Conservation (phyloP, 2,888 invertebrate genomes). For the Pyralis farinalis region DNA sequence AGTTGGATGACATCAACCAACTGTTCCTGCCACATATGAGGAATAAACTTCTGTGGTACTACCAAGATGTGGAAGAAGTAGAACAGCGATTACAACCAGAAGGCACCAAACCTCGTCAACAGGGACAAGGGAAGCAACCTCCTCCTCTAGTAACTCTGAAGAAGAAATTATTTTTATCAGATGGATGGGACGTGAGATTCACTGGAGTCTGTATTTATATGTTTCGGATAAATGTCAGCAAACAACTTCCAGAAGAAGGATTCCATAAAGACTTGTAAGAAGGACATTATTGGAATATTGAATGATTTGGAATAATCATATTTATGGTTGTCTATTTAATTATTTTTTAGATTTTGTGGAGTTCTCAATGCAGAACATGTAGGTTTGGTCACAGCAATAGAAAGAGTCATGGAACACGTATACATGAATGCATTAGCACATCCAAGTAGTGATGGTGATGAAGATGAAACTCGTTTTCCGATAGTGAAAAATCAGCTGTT, state of each 20-base stretch:
- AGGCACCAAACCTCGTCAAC: conserved; percentile 66
- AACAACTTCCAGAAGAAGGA: conserved; percentile 95
- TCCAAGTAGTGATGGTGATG: conserved; percentile 89
- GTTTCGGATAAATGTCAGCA: conserved; percentile 90
- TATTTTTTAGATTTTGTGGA: conserved; percentile 84
- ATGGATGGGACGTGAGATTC: conserved; percentile 90
- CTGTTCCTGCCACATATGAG: conserved; percentile 92
- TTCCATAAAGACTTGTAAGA: conserved; percentile 91
- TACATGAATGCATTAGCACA: conserved; percentile 95
- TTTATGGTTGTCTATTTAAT: neutral
- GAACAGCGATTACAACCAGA: conserved; percentile 75
- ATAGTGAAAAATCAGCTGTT: conserved; percentile 91
- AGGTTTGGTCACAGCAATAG: conserved; percentile 92
- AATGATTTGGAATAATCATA: no score
- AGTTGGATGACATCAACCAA: conserved; percentile 94
- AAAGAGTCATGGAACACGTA: conserved; percentile 92
- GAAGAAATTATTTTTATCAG: conserved; percentile 91
- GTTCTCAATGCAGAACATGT: conserved; percentile 89
- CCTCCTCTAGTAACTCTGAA: conserved; percentile 76
- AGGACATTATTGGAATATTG: no score
- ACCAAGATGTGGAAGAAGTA: conserved; percentile 90
- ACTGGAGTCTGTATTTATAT: conserved; percentile 93
- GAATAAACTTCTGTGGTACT: conserved; percentile 93
- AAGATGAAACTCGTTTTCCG: conserved; percentile 88
- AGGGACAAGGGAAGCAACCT: conserved; percentile 66